Base-by-base conservation (phyloP, 2,888 invertebrate genomes). In the Coleophora deauratella region DNA sequence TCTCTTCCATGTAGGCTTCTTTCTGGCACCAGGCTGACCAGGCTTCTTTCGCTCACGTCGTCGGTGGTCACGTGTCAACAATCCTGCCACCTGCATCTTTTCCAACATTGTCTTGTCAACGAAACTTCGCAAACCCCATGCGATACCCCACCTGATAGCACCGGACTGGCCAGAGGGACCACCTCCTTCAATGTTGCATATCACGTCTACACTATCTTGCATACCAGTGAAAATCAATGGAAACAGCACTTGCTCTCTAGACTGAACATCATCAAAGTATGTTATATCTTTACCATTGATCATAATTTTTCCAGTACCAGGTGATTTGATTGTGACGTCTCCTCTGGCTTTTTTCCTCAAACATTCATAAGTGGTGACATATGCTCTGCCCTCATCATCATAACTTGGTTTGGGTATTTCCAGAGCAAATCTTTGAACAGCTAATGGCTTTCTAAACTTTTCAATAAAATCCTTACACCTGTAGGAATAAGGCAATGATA, bases 1-100 rank as follows among this genome's bases (percentile, higher is more conserved):
- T 68, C 92, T 96, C 77, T 93, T 94, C 98, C 98, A 98, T 47
- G 97, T 96, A 64, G 91, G 93, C 72, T 95, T 96, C 68, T 91
- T 92, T 59, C 98, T 91, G 13, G 98, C 96, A 55, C 94, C 94
- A 58, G 90, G 91, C 78, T 96, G 96, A 7, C 97, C 98, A 40
- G 92, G 93, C 90, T 97, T 97, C 90, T 96, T 95, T 54, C 98
- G 89, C 77, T 98, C 98, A 43, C 90, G 89, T 13, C 80, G 81
- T 41, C 98, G 87, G 47, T 87, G 88, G 72, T 97, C 98, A 59
- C 89, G 87, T 13, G 94, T 94, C 37, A 98, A 79, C 44, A 98
- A 80, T 33, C 98, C 98, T 72, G 97, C 95, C 50, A 97, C 70
- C 82, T 95, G 90, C 96, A 98, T 94, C 65, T 90, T 90, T 68